Evolutionary conservation across 2,113 vertebrate genomes (phyloP), one percentile per base, ranked within the genome.

Genomic region (Indicator maculatus): DNA sequence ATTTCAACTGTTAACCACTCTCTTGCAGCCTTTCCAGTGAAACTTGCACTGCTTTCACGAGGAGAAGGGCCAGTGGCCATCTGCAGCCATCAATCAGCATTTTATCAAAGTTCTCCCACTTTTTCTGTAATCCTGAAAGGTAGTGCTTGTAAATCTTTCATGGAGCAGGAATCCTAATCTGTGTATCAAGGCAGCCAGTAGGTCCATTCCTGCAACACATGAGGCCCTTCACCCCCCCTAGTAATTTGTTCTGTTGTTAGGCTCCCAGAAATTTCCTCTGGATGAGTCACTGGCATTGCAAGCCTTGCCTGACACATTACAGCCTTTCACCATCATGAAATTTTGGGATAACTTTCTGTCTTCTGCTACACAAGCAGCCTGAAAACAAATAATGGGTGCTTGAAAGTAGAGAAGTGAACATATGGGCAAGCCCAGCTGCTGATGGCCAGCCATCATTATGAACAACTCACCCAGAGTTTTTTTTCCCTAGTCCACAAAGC

Each of bases 341-440:
- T 28, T 53, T 44, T 69, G 2, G 11, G 15, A 8, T 53, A 50
- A 39, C 33, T 41, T 58, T 63, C 33, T 53, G 44, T 38, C 5
- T 55, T n/a, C 52, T 55, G 27, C 9, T 7, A 5, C 38, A 50
- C 18, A 36, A 1, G 6, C n/a, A 72, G 27, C 9, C 33, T 26
- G 31, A 85, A 72, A 75, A 8, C 17, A 69, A 71, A 66, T 44
- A 79, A 8, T 12, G 5, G 1, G 6, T 11, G 19, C 18, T 83
- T 66, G 26, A 59, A 65, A 79, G 30, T 0, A 41, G 12, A 58
- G 27, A 21, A 53, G 6, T 11, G 67, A 70, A 85, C 23, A 8
- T 0, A 1, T 0, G 1, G 82, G 16, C 8, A 41, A 82, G 36
- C 5, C 26, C 41, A 72, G 7, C 13, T 1, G 0, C 47, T 71